Conservation (phyloP, 2,797 vertebrate species). For the Parotocinclus haroldoi region DNA sequence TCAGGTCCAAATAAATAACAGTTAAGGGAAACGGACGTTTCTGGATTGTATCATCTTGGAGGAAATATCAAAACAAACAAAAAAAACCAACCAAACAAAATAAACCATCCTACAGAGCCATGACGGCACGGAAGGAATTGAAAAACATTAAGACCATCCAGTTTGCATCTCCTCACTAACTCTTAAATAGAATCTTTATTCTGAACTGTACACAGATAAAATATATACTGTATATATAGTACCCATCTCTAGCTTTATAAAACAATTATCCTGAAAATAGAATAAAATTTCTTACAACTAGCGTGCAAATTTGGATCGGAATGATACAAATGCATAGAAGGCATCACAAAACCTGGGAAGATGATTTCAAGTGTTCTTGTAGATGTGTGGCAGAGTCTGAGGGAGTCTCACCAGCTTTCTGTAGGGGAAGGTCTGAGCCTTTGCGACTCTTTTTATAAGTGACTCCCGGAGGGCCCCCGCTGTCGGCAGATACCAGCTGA, state of each 20-base stretch:
- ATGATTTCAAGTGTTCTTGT: conserved; percentile 49
- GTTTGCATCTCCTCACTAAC: conserved; percentile 52
- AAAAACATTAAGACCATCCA: conserved; percentile 54
- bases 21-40: conserved; percentile 54
- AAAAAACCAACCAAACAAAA: too few species aligned
- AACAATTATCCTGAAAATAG: conserved; percentile 66
- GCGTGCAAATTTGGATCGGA: conserved; percentile 83
- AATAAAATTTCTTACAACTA: conserved; percentile 63
- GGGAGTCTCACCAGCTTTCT: conserved; percentile 36
- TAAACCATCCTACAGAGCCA: conserved; percentile 44
- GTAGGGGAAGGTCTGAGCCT: conserved; percentile 52
- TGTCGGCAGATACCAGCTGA: conserved; percentile 64
- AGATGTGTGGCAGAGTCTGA: conserved; percentile 37
- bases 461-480: conserved; percentile 58
- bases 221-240: conserved; percentile 58
- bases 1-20: conserved; percentile 42
- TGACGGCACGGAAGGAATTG: conserved; percentile 42
- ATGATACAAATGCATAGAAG: conserved; percentile 51
- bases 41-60: conserved; percentile 28
- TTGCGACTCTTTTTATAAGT: conserved; percentile 55
- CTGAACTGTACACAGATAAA: conserved; percentile 58
- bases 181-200: conserved; percentile 44
- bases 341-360: conserved; percentile 72
- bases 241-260: conserved; percentile 69
- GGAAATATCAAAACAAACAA: conserved; percentile 7